Conservation (phyloP, 1,140 invertebrate genomes). For the Drosophila sulfurigaster region DNA sequence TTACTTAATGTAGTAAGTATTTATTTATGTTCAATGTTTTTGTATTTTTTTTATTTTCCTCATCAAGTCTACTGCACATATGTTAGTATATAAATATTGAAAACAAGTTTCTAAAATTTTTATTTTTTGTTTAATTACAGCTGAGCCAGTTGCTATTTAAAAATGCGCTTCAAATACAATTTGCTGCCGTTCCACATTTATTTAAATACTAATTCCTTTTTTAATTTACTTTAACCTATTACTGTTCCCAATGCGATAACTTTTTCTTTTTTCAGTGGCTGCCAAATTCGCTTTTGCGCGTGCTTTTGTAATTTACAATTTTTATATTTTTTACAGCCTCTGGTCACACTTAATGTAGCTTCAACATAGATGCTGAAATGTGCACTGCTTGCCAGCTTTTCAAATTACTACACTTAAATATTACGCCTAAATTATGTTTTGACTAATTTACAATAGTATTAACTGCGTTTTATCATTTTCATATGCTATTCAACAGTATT, state of each 20-base stretch:
- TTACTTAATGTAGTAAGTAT: conserved; percentile 83
- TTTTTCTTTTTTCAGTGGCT: conserved; percentile 44
- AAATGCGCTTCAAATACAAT: conserved; percentile 63
- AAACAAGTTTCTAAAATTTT: conserved; percentile 47
- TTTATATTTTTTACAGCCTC: conserved; percentile 54
- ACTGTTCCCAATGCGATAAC: neutral
- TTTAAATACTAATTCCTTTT: conserved; percentile 20
- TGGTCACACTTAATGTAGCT: conserved; percentile 38
- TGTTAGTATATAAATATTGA: conserved; percentile 14
- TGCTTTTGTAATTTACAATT: conserved; percentile 42
- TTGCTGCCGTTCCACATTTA: conserved; percentile 54
- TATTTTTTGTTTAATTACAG: conserved; percentile 70
- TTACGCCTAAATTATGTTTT: conserved; percentile 25
- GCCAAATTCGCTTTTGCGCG: conserved; percentile 49
- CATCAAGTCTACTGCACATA: conserved; percentile 50
- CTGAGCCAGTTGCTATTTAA: conserved; percentile 73
- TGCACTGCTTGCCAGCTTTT: conserved; percentile 17
- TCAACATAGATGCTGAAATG: conserved; percentile 38
- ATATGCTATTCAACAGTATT: conserved; percentile 58
- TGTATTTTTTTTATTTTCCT: conserved; percentile 21
- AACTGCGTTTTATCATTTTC: conserved; percentile 61
- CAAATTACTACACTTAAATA: conserved; percentile 28
- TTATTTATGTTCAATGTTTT: conserved; percentile 65
- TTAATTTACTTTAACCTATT: conserved; percentile 34
- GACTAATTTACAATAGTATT: conserved; percentile 51